These are phyloP conservation scores for Polyommatus icarus DNA, from an alignment of 2,888 invertebrate genomes.

Conservation along the genomic window DNA sequence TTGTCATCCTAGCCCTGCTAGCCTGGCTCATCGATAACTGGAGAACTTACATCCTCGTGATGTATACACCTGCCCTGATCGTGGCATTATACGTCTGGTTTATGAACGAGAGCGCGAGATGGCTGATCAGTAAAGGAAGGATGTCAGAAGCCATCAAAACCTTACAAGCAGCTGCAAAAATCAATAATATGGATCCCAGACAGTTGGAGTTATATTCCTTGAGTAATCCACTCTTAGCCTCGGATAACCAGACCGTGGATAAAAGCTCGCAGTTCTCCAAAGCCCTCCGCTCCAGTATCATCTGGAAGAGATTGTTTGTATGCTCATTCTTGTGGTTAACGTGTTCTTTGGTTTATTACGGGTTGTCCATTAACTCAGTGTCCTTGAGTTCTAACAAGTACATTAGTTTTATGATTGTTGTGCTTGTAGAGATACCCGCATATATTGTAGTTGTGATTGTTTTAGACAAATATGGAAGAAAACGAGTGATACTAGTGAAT, in stretches of 20 bases:
- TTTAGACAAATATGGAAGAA: conserved; percentile 84
- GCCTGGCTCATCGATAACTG: conserved; percentile 88
- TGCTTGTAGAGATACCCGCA: conserved; percentile 86
- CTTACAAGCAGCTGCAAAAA: conserved; percentile 82
- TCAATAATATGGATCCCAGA: conserved; percentile 80
- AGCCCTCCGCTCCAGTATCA: conserved; percentile 77
- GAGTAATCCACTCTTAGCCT: conserved; percentile 64
- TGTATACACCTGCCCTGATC: conserved; percentile 85
- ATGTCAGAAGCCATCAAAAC: conserved; percentile 83
- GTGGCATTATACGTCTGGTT: conserved; percentile 86
- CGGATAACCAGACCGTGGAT: conserved; percentile 57
- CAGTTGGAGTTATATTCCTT: conserved; percentile 69
- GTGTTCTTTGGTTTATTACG: conserved; percentile 89
- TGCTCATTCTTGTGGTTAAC: conserved; percentile 90
- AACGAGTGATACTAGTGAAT: conserved; percentile 81
- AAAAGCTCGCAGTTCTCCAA: conserved; percentile 69
- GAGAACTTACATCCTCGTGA: conserved; percentile 84
- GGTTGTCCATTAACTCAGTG: conserved; percentile 88
- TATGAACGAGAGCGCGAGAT: conserved; percentile 88
- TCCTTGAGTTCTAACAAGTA: conserved; percentile 87
- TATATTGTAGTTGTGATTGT: conserved; percentile 84
- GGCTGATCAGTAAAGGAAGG: conserved; percentile 87
- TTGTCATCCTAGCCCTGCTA: conserved; percentile 84
- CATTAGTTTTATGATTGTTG: conserved; percentile 85
- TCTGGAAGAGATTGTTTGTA: conserved; percentile 81